Evolutionary conservation across 2,888 invertebrate species (phyloP).

Genomic region (Biston stratarius): DNA sequence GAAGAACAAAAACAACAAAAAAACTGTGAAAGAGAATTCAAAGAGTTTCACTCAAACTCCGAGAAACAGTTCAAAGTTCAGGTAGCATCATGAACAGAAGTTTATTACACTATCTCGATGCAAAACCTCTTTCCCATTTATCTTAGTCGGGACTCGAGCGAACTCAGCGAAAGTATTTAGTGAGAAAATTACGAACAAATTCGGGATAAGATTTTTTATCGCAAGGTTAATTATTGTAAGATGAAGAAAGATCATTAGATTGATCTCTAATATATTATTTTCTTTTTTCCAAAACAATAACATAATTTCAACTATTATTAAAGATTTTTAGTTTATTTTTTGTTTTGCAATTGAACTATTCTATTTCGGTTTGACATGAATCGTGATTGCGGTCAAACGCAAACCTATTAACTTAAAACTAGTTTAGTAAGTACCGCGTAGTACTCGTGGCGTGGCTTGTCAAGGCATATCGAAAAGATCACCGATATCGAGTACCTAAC

Average conservation of each 20-base stretch:
- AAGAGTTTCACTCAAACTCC: slow-evolving; percentile 64
- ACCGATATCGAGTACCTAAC: too few relatives aligned
- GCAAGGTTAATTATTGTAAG: slow-evolving; percentile 50
- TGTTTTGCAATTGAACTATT: too few relatives aligned
- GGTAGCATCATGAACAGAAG: slow-evolving; percentile 62
- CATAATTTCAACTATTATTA: too few relatives aligned
- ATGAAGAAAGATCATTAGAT: slow-evolving; percentile 6
- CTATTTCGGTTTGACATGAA: too few relatives aligned
- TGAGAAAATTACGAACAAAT: slow-evolving; percentile 69
- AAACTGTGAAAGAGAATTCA: slow-evolving; percentile 46
- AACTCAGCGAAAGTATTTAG: slow-evolving; percentile 65
- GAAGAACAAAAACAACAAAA: slow-evolving; percentile 37
- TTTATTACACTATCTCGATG: slow-evolving; percentile 67
- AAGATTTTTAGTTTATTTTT: too few relatives aligned
- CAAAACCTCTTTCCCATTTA: slow-evolving; percentile 68
- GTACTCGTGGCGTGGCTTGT: too few relatives aligned
- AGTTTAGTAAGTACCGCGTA: too few relatives aligned
- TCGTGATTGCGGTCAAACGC: too few relatives aligned
- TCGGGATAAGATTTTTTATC: slow-evolving; percentile 54
- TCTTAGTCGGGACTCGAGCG: slow-evolving; percentile 60
- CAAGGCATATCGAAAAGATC: too few relatives aligned
- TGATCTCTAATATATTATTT: neutral
- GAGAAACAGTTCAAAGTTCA: slow-evolving; percentile 51
- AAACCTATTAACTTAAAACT: too few relatives aligned
- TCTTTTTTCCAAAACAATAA: too few relatives aligned